phyloP scores from a whole-genome alignment of 2,113 vertebrate species.

The Salvator merianae region DNA sequence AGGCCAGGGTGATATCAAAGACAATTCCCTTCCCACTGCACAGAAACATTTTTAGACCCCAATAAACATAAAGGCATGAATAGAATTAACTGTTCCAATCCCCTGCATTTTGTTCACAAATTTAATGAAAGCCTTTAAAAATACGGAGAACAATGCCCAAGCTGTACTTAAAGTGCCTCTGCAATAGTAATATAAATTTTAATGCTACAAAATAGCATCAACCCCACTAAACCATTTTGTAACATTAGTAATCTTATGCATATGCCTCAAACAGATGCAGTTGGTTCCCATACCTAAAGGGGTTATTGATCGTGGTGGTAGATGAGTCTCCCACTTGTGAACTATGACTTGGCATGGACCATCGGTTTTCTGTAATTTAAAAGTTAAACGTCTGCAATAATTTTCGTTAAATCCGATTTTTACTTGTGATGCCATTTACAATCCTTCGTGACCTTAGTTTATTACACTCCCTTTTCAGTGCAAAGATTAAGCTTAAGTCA shows the following conservation, averaged over 20 bases:
- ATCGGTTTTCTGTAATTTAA: conserved; percentile 96
- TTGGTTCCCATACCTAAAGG: conserved; percentile 94
- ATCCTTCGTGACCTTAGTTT: conserved; percentile 61
- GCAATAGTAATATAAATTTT: conserved; percentile 55
- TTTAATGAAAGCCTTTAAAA: neutral
- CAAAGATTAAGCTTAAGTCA: conserved; percentile 59
- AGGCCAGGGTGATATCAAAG: neutral
- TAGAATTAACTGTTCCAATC: conserved; percentile 6
- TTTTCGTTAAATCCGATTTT: conserved; percentile 72
- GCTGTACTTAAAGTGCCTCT: conserved; percentile 59
- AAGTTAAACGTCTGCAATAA: conserved; percentile 88
- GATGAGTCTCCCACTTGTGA: conserved; percentile 99
- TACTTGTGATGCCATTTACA: conserved; percentile 72
- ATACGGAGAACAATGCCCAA: conserved; percentile 72
- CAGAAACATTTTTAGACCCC: neutral
- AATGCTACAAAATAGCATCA: conserved; percentile 55
- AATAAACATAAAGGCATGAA: neutral
- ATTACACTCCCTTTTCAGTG: conserved; percentile 57
- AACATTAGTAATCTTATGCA: conserved; percentile 81
- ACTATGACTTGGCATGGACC: conserved; percentile 97
- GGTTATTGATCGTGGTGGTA: conserved; percentile 93
- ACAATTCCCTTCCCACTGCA: neutral
- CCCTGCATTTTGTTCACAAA: conserved; percentile 48
- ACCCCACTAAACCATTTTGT: conserved; percentile 73
- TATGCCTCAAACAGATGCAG: conserved; percentile 83